Percentiles rank a stretch among this genome's conserved stretches.
Conservation (phyloP, 2,888 invertebrate species). For the Chironomus tentans region DNA sequence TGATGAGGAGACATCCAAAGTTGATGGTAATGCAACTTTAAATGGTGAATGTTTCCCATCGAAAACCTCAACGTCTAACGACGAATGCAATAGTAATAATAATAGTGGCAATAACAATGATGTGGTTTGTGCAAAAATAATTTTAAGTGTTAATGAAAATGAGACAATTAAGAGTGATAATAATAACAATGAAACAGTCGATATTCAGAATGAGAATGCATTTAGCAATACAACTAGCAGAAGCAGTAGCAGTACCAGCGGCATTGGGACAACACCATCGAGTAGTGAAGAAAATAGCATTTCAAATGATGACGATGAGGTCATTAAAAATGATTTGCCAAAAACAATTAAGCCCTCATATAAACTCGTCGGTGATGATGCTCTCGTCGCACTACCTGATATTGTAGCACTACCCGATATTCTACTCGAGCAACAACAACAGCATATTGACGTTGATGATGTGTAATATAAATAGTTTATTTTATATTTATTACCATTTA, state of each 20-base stretch:
- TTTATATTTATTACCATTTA: no score
- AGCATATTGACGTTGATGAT: background rate
- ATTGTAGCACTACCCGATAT: background rate
- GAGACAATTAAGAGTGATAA: conserved; percentile 1
- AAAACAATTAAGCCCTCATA: conserved; percentile 16
- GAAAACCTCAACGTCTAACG: background rate
- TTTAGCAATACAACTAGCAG: background rate
- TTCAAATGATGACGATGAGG: background rate
- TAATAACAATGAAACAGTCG: conserved; percentile 1
- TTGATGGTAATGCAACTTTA: background rate
- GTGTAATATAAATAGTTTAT: conserved; percentile 5
- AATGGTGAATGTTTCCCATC: background rate
- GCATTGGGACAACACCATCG: no score
- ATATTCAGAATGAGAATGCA: background rate
- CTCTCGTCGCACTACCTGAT: conserved; percentile 2
- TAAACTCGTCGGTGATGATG: conserved; percentile 9
- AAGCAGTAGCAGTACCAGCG: background rate
- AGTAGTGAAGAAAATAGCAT: conserved; percentile 2
- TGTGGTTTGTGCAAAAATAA: conserved; percentile 19
- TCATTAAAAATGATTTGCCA: background rate
- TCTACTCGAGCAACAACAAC: conserved; percentile 4
- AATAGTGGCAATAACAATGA: conserved; percentile 3
- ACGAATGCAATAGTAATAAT: background rate
- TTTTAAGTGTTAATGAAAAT: conserved; percentile 24
- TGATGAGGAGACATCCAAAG: background rate